phyloP scores from a whole-genome alignment of 2,888 invertebrate genomes.

The Macrosoma leucophasiata region DNA sequence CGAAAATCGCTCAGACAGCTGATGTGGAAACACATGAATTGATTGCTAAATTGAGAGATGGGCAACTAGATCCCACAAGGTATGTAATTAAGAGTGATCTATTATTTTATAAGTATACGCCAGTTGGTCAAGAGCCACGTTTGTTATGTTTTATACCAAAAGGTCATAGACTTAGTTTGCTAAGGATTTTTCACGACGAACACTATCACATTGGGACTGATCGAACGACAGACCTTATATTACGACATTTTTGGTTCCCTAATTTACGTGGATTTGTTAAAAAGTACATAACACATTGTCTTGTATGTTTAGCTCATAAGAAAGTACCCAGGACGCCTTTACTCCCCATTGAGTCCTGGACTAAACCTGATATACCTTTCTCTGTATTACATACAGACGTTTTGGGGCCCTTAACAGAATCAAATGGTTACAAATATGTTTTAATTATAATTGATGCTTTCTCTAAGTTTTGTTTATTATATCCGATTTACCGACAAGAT shows the following conservation, averaged over 20 bases:
- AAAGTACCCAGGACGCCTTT: no score
- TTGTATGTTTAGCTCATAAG: no score
- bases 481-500: slow-evolving; percentile 9
- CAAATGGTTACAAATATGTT: no score
- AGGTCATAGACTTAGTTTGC: slow-evolving; percentile 18
- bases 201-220: slow-evolving; percentile 9
- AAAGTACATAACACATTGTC: slow-evolving; percentile 7
- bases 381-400: slow-evolving; percentile 4
- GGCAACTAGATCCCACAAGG: no score
- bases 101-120: no score
- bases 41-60: no score
- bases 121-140: slow-evolving; percentile 11
- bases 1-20: no score
- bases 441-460: slow-evolving; percentile 9
- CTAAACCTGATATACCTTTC: slow-evolving; percentile 4
- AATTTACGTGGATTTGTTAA: slow-evolving; percentile 5
- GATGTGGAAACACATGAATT: no score
- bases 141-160: slow-evolving; percentile 20
- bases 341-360: slow-evolving; percentile 5
- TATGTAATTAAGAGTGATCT: no score
- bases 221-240: slow-evolving; percentile 10
- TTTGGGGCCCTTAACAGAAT: slow-evolving; percentile 9
- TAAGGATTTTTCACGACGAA: slow-evolving; percentile 19
- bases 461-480: slow-evolving; percentile 9
- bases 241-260: slow-evolving; percentile 17